Conservation (phyloP, 2,888 invertebrate genomes). For the Myopa testacea region DNA sequence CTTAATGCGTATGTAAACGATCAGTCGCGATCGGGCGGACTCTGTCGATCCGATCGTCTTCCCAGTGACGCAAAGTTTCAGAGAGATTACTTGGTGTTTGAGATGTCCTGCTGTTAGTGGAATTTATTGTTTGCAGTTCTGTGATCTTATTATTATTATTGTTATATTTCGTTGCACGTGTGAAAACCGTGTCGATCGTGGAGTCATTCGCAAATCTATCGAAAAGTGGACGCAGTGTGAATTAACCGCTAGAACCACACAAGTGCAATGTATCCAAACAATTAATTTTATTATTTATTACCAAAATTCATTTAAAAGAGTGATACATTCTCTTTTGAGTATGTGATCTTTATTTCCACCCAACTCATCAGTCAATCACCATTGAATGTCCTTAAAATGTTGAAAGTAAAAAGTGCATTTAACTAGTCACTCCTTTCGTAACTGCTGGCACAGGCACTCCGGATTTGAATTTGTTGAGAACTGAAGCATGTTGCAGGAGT, state of each 20-base stretch:
- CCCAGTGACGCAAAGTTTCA: constrained; percentile 20
- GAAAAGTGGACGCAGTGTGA: not conserved
- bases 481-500: too few relatives aligned
- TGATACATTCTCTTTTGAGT: too few relatives aligned
- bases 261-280: not conserved
- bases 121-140: constrained; percentile 47
- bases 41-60: not conserved
- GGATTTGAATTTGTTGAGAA: too few relatives aligned
- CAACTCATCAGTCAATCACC: too few relatives aligned
- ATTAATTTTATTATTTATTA: too few relatives aligned
- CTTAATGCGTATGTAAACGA: constrained; percentile 38
- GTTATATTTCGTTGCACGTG: constrained; percentile 8
- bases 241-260: not conserved
- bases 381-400: too few relatives aligned
- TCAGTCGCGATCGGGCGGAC: constrained; percentile 20
- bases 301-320: too few relatives aligned
- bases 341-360: too few relatives aligned
- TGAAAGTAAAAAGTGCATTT: too few relatives aligned
- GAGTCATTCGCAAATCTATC: not conserved
- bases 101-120: constrained; percentile 49
- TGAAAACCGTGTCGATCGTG: constrained; percentile 20
- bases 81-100: constrained; percentile 37
- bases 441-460: too few relatives aligned
- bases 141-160: constrained; percentile 24
- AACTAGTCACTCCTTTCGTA: too few relatives aligned